Percentiles rank a stretch among this genome's conserved stretches.
phyloP scores from a whole-genome alignment of 2,113 vertebrate species.

The Rhabdomys dilectus region DNA sequence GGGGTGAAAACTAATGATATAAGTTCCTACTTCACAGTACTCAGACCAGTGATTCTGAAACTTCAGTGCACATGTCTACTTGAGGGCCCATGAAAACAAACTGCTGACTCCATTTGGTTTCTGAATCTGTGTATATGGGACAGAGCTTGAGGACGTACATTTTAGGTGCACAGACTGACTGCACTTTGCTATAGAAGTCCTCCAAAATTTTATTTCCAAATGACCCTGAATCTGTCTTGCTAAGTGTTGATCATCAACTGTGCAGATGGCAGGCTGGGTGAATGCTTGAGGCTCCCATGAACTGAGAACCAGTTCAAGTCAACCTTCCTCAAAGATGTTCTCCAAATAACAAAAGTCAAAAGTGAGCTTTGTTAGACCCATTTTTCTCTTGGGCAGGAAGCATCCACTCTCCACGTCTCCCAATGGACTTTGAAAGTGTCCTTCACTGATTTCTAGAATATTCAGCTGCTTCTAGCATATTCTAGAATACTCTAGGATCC shows the following conservation, averaged over 20 bases:
- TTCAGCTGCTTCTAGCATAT: background rate
- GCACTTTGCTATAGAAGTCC: background rate
- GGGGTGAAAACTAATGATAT: background rate
- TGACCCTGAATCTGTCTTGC: background rate
- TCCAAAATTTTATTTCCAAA: background rate
- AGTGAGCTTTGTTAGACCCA: background rate
- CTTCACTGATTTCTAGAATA: background rate
- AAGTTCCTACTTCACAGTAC: background rate
- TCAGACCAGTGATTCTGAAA: background rate
- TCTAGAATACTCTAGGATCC: background rate
- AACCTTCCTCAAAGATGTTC: background rate
- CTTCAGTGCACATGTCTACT: too few species aligned
- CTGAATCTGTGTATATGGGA: background rate
- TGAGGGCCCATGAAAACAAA: background rate
- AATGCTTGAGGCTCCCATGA: background rate
- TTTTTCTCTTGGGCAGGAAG: background rate
- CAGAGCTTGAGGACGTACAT: background rate
- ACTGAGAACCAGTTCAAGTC: background rate
- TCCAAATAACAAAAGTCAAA: background rate
- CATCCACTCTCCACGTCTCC: background rate
- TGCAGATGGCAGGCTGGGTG: background rate
- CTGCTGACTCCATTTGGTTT: background rate
- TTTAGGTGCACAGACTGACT: background rate
- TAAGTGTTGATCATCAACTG: accelerated
- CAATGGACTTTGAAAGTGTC: background rate